Evolutionary conservation across 1,140 invertebrate genomes (phyloP).

Genomic region (Ips nitidus): DNA sequence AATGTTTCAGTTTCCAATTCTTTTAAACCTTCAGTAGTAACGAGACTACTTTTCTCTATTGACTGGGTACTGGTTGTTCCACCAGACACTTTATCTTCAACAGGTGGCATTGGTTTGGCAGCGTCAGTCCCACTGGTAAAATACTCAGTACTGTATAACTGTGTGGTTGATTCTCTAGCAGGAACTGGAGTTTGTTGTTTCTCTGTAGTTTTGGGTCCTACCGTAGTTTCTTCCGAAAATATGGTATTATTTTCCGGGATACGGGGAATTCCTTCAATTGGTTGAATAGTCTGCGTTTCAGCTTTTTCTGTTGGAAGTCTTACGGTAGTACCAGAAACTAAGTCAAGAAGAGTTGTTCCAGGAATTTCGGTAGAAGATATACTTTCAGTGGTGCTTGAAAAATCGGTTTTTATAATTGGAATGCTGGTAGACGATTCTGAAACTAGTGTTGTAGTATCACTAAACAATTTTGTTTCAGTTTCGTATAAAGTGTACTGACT

Average conservation of each 20-base stretch:
- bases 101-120: not conserved
- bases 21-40: not conserved
- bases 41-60: not conserved
- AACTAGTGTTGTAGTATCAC: too few relatives aligned
- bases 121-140: not conserved
- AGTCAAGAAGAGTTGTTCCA: too few relatives aligned
- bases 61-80: slow-evolving; percentile 1
- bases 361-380: too few relatives aligned
- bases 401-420: too few relatives aligned
- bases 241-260: not conserved
- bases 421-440: too few relatives aligned
- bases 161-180: not conserved
- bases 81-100: not conserved
- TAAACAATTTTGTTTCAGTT: too few relatives aligned
- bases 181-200: not conserved
- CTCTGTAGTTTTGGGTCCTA: not conserved
- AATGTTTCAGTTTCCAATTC: slow-evolving; percentile 6
- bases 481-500: not conserved
- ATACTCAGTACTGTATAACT: not conserved
- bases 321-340: too few relatives aligned
- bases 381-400: too few relatives aligned
- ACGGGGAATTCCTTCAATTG: not conserved
- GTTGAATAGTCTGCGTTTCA: too few relatives aligned
- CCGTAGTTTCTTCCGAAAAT: not conserved
- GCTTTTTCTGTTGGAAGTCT: not conserved